phyloP scores from a whole-genome alignment of 2,888 invertebrate genomes.

The Pachymerium ferrugineum region DNA sequence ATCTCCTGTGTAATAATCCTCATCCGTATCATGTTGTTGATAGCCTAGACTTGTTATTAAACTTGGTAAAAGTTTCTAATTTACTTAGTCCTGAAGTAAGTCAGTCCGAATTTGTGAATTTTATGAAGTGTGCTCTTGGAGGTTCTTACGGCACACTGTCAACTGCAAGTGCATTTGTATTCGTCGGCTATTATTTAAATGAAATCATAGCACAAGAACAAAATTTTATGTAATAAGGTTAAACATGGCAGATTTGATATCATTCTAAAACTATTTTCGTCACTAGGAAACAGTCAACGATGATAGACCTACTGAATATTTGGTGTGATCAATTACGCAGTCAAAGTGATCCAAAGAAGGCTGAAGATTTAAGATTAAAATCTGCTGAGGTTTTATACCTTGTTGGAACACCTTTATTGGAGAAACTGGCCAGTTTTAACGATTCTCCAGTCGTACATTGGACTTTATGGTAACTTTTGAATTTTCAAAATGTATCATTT shows the following conservation, averaged over 20 bases:
- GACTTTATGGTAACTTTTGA: background rate
- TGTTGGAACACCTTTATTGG: background rate
- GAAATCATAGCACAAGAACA: background rate
- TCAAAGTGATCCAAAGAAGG: background rate
- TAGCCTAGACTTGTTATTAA: background rate
- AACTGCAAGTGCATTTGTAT: background rate
- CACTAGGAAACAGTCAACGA: too few species aligned
- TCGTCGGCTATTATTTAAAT: background rate
- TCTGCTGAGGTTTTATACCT: conserved; percentile 6
- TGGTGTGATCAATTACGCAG: background rate
- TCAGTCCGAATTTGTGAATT: background rate
- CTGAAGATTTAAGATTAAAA: conserved; percentile 21
- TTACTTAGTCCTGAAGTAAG: background rate
- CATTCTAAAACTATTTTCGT: too few species aligned
- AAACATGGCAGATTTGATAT: too few species aligned
- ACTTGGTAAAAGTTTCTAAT: background rate
- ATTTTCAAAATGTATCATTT: background rate
- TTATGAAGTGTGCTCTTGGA: background rate
- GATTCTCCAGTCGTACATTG: background rate
- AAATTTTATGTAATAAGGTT: background rate
- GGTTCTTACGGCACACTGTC: background rate
- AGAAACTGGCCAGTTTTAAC: background rate
- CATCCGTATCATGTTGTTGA: background rate
- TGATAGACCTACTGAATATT: background rate
- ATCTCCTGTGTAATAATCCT: background rate